Percentiles rank a stretch among this genome's conserved stretches.
Conservation (phyloP, 2,888 invertebrate species). For the Pediacus dermestoides region DNA sequence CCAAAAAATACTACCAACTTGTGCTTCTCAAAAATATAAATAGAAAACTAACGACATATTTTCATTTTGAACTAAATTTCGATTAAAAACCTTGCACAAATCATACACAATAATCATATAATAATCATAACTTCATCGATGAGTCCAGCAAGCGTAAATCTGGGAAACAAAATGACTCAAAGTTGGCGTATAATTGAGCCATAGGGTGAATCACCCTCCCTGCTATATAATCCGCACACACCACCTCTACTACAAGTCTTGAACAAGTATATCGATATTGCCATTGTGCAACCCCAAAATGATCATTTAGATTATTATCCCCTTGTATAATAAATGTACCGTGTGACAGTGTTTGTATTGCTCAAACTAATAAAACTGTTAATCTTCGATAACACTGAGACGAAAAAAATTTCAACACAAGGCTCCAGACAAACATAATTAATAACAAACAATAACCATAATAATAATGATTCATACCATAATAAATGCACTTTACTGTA, state of each 20-base stretch:
- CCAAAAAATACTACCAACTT: conserved; percentile 10
- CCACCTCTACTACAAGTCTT: conserved; percentile 5
- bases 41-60: too few relatives aligned
- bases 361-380: conserved; percentile 14
- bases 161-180: conserved; percentile 33
- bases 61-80: too few relatives aligned
- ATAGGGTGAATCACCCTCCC: conserved; percentile 31
- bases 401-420: too few relatives aligned
- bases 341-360: conserved; percentile 15
- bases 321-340: conserved; percentile 30
- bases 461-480: too few relatives aligned
- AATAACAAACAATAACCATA: too few relatives aligned
- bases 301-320: conserved; percentile 32
- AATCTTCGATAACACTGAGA: too few relatives aligned
- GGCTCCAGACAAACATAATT: too few relatives aligned
- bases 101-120: too few relatives aligned
- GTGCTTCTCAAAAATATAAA: too few relatives aligned
- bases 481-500: too few relatives aligned
- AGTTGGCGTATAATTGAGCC: conserved; percentile 27
- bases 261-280: conserved; percentile 20
- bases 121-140: too few relatives aligned
- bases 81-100: too few relatives aligned
- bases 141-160: conserved; percentile 13
- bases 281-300: conserved; percentile 17
- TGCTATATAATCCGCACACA: conserved; percentile 6